Conservation (phyloP, 2,888 invertebrate genomes). For the Leptinotarsa juncta region DNA sequence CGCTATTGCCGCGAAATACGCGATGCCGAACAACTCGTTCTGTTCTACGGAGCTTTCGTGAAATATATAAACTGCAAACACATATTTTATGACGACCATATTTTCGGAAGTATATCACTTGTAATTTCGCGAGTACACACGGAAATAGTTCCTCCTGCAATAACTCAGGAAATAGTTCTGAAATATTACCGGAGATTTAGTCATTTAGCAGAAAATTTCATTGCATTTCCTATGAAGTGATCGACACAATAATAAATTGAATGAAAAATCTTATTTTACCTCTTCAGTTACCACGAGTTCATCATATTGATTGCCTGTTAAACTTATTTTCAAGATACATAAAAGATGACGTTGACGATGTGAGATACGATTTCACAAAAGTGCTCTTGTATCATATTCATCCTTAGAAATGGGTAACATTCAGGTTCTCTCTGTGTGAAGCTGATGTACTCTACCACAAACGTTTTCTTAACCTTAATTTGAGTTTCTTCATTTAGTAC, state of each 20-base stretch:
- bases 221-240: neutral
- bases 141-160: constrained; percentile 14
- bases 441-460: no score
- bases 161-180: neutral
- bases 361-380: no score
- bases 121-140: constrained; percentile 18
- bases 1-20: constrained; percentile 31
- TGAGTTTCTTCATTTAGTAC: no score
- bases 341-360: no score
- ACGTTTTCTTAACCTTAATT: no score
- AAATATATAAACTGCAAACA: constrained; percentile 26
- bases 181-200: neutral
- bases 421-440: no score
- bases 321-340: no score
- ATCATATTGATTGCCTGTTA: no score
- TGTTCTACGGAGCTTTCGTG: constrained; percentile 16
- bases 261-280: neutral
- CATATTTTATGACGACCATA: constrained; percentile 23
- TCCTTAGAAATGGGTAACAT: no score
- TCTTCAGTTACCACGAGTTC: no score
- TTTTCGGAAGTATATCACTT: constrained; percentile 20
- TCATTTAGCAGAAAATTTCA: neutral
- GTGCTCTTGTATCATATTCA: no score
- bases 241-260: neutral
- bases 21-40: constrained; percentile 29